Evolutionary conservation across 2,888 invertebrate genomes (phyloP), one percentile per base, ranked within the genome.

Genomic region (Lampropteryx suffumata): DNA sequence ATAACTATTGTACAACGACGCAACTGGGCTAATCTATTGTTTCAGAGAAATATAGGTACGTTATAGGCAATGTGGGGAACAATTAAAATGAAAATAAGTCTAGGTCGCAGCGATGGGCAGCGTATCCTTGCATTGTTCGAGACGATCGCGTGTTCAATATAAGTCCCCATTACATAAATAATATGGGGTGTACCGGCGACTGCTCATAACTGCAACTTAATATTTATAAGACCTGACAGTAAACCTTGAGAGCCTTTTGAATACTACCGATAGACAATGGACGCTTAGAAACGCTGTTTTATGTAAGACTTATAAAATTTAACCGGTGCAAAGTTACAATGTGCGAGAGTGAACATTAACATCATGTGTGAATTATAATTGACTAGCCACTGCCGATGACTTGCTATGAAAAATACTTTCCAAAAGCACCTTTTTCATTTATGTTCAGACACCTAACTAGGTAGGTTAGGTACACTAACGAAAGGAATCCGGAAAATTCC

Each of bases 91-190:
- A 79, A 86, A 86, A 87, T 82, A 84, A 86, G 84, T 87, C 84
- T 88, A 88, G 89, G 90, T 79, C 87, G 79, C 63, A 69, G 61
- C 70, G 77, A 72, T 70, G 69, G 67, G 67, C 66, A 66, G 57
- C 6, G 30, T 21, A 35, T 88, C 90, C 90, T 90, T 89, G 90
- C 90, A 89, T 90, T 90, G 90, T 89, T 83, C 69, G 72, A 61
- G 70, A 67, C 55, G 71, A 85, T 89, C 83, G 89, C 89, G 89
- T 90, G 90, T 77, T 71, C 79, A 83, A 71, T 83, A 73, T 81
- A 79, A 84, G 88, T 86, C 88, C 90, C 75, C 87, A 76, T 78
- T 90, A 78, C 89, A 90, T 89, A 89, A 87, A 78, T 84, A 86
- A 78, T 82, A 74, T 77, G 74, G 84, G 84, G 82, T 82, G 81